phyloP scores from a whole-genome alignment of 2,113 vertebrate genomes.

The Toxostoma redivivum region DNA sequence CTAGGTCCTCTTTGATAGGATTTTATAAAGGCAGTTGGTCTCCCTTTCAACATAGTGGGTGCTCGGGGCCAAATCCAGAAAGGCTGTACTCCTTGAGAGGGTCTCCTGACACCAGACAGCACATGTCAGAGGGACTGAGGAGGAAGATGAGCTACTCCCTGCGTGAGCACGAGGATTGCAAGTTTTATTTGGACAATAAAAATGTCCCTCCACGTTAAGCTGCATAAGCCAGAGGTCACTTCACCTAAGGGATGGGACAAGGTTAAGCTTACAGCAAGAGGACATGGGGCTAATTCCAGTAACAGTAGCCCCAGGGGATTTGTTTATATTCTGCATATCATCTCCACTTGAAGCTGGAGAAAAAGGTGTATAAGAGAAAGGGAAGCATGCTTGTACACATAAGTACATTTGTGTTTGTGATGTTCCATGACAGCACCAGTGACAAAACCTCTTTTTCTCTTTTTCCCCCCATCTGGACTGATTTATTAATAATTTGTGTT shows the following conservation, averaged over 20 bases:
- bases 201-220: not conserved
- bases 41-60: not conserved
- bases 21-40: not conserved
- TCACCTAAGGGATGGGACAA: not conserved
- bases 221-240: not conserved
- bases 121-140: not conserved
- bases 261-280: not conserved
- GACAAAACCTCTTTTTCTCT: not conserved
- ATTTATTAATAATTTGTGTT: conserved; percentile 71
- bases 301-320: not conserved
- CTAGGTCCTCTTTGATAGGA: not conserved
- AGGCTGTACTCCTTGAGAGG: not conserved
- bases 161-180: not conserved
- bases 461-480: not conserved
- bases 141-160: not conserved
- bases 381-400: not conserved
- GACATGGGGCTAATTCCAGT: not conserved
- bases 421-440: not conserved
- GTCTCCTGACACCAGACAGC: not conserved
- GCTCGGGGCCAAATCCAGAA: not conserved
- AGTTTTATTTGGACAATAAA: not conserved
- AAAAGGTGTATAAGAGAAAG: not conserved
- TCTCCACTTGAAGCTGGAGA: not conserved
- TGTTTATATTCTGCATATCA: not conserved
- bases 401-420: not conserved